Base-by-base conservation (phyloP, 2,113 vertebrate species). In the Mustela nigripes region DNA sequence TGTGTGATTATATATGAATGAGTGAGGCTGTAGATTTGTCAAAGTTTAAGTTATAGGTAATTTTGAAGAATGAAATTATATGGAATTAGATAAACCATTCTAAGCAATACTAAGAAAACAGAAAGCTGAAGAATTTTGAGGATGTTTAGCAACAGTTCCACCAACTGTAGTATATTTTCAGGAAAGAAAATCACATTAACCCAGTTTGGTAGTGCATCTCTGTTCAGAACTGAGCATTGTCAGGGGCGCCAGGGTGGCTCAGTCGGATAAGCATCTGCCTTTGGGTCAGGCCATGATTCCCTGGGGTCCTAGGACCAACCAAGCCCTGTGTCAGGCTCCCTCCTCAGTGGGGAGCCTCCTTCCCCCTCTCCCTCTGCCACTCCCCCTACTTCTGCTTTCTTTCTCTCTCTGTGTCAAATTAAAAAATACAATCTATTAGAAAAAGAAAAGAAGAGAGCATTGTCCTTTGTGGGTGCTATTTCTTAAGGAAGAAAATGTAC, bases 1-100 rank as follows among this genome's bases (percentile, higher is more conserved):
- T 91, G 42, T 95, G 33, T 95, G 45, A 60, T 74, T 82, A 28
- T 78, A 31, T 50, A 84, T 65, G 33, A 85, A 76, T 71, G 50
- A 60, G 8, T 89, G 7, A 91, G 67, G 84, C 63, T 60, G 2
- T 39, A 67, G 26, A 74, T 95, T 93, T 95, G 33, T 95, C 76
- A 91, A 0, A 33, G n/a, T 91, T 88, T 83, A 84, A 95, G 18
- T 62, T 97, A 7, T 87, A 85, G 5, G 3, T 48, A 82, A 91
- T 53, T 71, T 82, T 91, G 45, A 96, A 81, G n/a, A 63, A 65
- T 76, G 60, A 83, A 92, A 81, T 12, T 39, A 36, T 53, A 69
- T 86, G 62, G 36, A 89, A 76, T 62, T 85, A 74, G 22, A n/a
- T 94, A 78, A 97, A 39, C 22, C 0, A 12, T 85, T 95, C 12